Percentiles rank a stretch among this genome's conserved stretches.
Conservation (phyloP, 1,140 invertebrate genomes). For the Philotrypesis tridentata region DNA sequence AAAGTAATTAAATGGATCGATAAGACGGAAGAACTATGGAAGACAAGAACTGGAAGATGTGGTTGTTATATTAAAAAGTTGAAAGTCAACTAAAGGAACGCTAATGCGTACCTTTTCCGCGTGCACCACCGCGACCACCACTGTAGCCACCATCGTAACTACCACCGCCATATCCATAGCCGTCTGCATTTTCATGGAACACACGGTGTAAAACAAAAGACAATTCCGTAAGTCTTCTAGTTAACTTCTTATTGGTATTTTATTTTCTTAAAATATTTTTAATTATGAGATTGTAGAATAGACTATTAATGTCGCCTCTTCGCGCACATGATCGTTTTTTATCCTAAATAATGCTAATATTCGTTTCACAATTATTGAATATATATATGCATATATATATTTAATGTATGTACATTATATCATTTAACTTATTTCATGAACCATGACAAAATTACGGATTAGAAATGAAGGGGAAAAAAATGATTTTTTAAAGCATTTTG, state of each 20-base stretch:
- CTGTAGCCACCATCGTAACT: conserved; percentile 87
- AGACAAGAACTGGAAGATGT: conserved; percentile 45
- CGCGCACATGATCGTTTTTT: conserved; percentile 41
- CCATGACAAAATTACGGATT: background rate
- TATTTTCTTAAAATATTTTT: conserved; percentile 26
- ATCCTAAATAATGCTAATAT: conserved; percentile 22
- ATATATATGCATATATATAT: conserved; percentile 4
- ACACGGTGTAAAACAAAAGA: conserved; percentile 72
- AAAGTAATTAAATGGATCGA: conserved; percentile 4
- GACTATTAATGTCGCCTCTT: conserved; percentile 25
- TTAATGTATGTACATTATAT: background rate
- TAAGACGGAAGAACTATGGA: conserved; percentile 28
- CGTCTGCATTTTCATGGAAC: conserved; percentile 78
- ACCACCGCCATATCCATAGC: conserved; percentile 84
- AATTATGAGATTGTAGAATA: conserved; percentile 17
- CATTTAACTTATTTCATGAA: conserved; percentile 1
- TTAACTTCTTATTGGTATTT: conserved; percentile 36
- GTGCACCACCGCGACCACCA: conserved; percentile 82
- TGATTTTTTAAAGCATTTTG: background rate
- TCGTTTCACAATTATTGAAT: conserved; percentile 7
- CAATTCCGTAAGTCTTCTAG: conserved; percentile 57
- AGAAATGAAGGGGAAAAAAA: background rate
- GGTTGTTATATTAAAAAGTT: conserved; percentile 34
- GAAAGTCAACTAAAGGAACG: conserved; percentile 68
- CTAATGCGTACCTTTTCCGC: conserved; percentile 85